phyloP scores from a whole-genome alignment of 2,797 vertebrate species.

The Odontamblyopus lacepedii region DNA sequence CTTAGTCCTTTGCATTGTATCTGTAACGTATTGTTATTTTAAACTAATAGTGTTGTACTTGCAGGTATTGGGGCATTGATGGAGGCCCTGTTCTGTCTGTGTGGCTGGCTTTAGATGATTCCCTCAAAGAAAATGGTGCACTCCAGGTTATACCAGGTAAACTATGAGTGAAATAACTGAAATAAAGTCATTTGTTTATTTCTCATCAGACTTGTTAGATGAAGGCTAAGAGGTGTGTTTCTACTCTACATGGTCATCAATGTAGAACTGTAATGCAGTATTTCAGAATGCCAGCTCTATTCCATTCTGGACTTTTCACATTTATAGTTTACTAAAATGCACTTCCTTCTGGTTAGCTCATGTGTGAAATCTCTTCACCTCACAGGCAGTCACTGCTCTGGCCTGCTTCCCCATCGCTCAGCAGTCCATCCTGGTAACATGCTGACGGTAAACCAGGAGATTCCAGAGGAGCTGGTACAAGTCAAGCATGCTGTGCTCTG shows the following conservation, averaged over 20 bases:
- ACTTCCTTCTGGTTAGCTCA: background rate
- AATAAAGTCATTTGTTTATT: background rate
- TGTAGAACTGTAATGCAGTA: too few species aligned
- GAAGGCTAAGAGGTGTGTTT: too few species aligned
- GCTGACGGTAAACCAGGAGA: constrained; percentile 83
- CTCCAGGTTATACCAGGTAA: constrained; percentile 83
- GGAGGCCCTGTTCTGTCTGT: constrained; percentile 80
- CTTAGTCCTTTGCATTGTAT: background rate
- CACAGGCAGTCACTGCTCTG: constrained; percentile 74
- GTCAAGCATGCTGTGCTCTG: constrained; percentile 69
- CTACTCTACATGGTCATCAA: too few species aligned
- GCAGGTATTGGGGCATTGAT: constrained; percentile 82
- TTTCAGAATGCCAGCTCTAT: background rate
- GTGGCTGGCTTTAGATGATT: constrained; percentile 82
- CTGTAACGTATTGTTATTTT: background rate
- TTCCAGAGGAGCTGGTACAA: constrained; percentile 76
- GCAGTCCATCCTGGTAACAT: constrained; percentile 75
- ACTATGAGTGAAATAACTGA: background rate
- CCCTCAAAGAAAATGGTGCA: constrained; percentile 77
- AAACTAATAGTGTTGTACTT: constrained; percentile 12
- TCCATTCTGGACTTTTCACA: background rate
- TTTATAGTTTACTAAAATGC: background rate
- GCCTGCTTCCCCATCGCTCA: constrained; percentile 71
- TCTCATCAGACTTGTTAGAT: too few species aligned
- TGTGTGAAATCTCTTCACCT: background rate